These are phyloP conservation scores for Cephus nigrinus DNA, from an alignment of 2,888 invertebrate species.

Conservation along the genomic window DNA sequence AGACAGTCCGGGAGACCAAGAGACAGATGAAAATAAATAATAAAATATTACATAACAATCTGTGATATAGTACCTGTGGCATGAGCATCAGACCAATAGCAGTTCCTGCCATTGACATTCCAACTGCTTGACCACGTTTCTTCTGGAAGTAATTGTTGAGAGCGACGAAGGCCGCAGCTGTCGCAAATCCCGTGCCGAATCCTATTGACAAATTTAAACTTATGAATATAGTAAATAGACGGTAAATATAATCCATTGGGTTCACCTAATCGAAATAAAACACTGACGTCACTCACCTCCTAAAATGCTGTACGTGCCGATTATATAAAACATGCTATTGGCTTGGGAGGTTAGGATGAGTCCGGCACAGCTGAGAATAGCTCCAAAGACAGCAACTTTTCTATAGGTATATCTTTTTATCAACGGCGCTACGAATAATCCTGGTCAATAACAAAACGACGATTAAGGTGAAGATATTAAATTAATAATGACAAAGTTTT, in stretches of 20 bases:
- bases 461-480: background rate
- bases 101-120: slow-evolving; percentile 83
- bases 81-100: slow-evolving; percentile 83
- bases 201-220: slow-evolving; percentile 64
- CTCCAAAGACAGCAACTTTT: slow-evolving; percentile 77
- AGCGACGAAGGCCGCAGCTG: slow-evolving; percentile 82
- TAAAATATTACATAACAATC: background rate
- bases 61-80: slow-evolving; percentile 70
- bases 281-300: slow-evolving; percentile 71
- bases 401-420: slow-evolving; percentile 81
- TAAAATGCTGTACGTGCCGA: slow-evolving; percentile 79
- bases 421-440: slow-evolving; percentile 80
- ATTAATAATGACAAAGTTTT: background rate
- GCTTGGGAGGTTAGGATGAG: slow-evolving; percentile 77
- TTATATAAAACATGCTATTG: slow-evolving; percentile 77
- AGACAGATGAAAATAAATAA: background rate
- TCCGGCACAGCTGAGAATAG: slow-evolving; percentile 75
- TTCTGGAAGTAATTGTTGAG: slow-evolving; percentile 82
- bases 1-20: background rate
- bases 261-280: background rate
- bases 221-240: background rate
- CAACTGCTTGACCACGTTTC: slow-evolving; percentile 83
- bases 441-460: slow-evolving; percentile 10
- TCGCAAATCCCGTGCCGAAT: slow-evolving; percentile 81
- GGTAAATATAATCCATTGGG: background rate